A percentile compares a stretch with the other conserved stretches of the same genome.
phyloP scores from a whole-genome alignment of 2,113 vertebrate species.

The Athene cunicularia region DNA sequence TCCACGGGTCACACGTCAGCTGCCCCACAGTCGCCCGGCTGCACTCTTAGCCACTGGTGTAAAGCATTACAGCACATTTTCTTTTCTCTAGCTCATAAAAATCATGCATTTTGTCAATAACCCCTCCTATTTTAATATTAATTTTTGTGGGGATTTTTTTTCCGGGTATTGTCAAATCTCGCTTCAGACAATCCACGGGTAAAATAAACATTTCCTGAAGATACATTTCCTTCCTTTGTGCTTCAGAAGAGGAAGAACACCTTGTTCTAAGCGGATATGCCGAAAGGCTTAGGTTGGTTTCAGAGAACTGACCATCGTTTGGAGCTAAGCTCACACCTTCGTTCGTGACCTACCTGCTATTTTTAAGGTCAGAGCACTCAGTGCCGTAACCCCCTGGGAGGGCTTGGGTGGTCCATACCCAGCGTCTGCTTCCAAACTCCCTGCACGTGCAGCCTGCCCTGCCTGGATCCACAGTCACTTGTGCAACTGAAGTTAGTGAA shows the following conservation, averaged over 20 bases:
- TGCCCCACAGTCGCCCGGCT: rapidly evolving
- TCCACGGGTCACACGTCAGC: not conserved
- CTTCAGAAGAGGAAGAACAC: conserved; percentile 68
- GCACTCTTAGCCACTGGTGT: not conserved
- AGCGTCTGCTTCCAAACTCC: not conserved
- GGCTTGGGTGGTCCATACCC: not conserved
- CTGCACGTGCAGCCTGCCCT: not conserved
- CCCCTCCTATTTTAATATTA: conserved; percentile 55
- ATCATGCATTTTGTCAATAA: conserved; percentile 23
- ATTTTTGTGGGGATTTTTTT: conserved; percentile 61
- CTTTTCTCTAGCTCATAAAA: conserved; percentile 12
- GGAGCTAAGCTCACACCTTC: not conserved
- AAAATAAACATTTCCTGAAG: conserved; percentile 75
- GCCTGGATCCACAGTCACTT: not conserved
- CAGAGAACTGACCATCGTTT: not conserved
- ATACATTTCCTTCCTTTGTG: conserved; percentile 71
- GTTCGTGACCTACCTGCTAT: not conserved
- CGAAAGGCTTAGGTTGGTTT: not conserved
- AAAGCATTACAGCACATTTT: not conserved
- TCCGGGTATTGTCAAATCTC: conserved; percentile 64
- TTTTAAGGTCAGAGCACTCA: not conserved
- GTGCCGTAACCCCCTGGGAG: not conserved
- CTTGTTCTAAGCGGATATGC: conserved; percentile 57
- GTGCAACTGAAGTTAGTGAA: not conserved
- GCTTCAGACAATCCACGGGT: conserved; percentile 27